Evolutionary conservation across 2,888 invertebrate species (phyloP).

Genomic region (Xestia c-nigrum): DNA sequence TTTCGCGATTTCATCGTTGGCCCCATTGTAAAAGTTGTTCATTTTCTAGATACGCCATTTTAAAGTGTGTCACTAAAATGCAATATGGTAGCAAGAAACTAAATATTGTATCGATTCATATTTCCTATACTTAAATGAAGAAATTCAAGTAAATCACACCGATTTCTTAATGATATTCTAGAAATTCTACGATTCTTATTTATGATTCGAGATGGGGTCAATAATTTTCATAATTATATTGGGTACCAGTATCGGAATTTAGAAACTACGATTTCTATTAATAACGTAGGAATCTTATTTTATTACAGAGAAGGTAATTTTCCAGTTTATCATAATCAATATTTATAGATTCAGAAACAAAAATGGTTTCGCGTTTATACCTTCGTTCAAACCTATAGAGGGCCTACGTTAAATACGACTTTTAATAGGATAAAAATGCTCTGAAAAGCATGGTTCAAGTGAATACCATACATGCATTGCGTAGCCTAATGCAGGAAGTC

Average conservation of each 20-base stretch:
- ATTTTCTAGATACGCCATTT: too few relatives aligned
- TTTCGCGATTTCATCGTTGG: too few relatives aligned
- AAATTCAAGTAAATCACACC: conserved; percentile 11
- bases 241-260: not conserved
- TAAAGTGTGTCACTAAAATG: not conserved
- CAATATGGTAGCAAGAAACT: not conserved
- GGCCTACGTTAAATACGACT: not conserved
- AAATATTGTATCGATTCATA: not conserved
- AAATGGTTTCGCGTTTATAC: not conserved
- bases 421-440: not conserved
- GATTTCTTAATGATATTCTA: conserved; percentile 28
- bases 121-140: not conserved
- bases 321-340: not conserved
- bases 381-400: not conserved
- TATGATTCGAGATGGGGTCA: not conserved
- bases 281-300: not conserved
- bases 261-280: not conserved
- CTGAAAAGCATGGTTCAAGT: not conserved
- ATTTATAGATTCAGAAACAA: not conserved
- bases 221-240: conserved; percentile 18
- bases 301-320: not conserved
- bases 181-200: conserved; percentile 25
- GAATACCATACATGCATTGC: not conserved
- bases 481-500: not conserved
- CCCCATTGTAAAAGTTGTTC: too few relatives aligned